Base-by-base conservation (phyloP, 1,140 invertebrate genomes). In the Ptiloglossa arizonensis region DNA sequence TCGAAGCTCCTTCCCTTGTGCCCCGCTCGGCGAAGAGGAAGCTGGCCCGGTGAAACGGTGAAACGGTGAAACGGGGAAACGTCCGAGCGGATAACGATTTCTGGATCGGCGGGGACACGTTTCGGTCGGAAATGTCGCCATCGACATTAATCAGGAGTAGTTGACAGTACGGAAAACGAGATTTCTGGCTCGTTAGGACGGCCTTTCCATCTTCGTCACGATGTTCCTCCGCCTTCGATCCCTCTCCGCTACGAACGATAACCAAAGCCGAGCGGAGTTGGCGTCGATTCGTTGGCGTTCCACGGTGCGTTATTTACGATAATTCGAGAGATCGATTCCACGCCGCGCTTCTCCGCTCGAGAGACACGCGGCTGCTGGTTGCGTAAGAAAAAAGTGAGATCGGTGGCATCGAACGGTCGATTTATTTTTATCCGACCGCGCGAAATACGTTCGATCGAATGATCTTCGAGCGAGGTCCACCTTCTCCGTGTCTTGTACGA, bases 1-100 rank as follows among this genome's bases (percentile, higher is more conserved):
- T 84, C 79, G 48, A 78, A 70, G 52, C 24, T 60, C 38, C 67
- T 81, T 57, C 52, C 52, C 19, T 15, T 19, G 13, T 1, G 19
- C 27, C 38, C 15, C n/a, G n/a, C n/a, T n/a, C n/a, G n/a, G 24
- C 8, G 6, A 63, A 27, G 19, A 19, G 62, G 60, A 64, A 54
- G 4, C 46, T 5, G 62, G 3, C 13, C n/a, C 27, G 13, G 11
- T n/a, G 50, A 15, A 27, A 22, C 63, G 44, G 52, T 22, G 13
- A 69, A 59, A 46, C 48, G 22, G 54, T 64, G 0, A 38, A 8
- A n/a, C 27, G 60, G n/a, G 17, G 46, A n/a, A n/a, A 50, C 27
- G 27, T 57, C 29, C 27, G 15, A 48, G 17, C 54, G 15, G 54
- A 32, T 32, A 32, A 57, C 41, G 54, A 19, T 32, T 57, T 6